Percentiles rank a stretch among this genome's conserved stretches.
Conservation (phyloP, 2,113 vertebrate species). For the Otus sunia region DNA sequence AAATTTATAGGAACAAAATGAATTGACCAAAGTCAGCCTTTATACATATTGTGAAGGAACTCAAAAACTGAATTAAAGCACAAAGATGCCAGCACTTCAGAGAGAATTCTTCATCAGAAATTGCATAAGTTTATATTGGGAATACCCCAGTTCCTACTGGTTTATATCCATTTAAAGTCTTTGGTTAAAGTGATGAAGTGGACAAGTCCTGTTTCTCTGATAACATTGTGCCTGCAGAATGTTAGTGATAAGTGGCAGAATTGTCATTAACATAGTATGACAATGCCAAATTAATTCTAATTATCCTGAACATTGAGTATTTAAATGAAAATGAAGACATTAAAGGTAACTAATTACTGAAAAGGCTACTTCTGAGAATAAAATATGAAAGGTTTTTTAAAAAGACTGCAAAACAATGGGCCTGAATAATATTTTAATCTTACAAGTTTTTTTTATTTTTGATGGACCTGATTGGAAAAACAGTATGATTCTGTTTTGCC, state of each 20-base stretch:
- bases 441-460: slow-evolving; percentile 54
- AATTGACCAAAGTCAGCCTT: not conserved
- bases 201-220: slow-evolving; percentile 69
- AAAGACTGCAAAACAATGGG: slow-evolving; percentile 41
- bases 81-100: not conserved
- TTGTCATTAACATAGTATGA: slow-evolving; percentile 76
- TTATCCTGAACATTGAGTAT: slow-evolving; percentile 87
- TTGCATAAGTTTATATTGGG: slow-evolving; percentile 29
- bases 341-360: slow-evolving; percentile 86
- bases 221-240: slow-evolving; percentile 70
- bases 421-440: no score
- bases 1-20: not conserved
- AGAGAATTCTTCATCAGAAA: not conserved
- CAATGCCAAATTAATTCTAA: slow-evolving; percentile 87
- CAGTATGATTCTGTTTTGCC: slow-evolving; percentile 24
- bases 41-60: not conserved
- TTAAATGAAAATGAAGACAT: slow-evolving; percentile 87
- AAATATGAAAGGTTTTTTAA: slow-evolving; percentile 56
- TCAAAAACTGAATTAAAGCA: not conserved
- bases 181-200: slow-evolving; percentile 66
- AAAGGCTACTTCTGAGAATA: slow-evolving; percentile 70
- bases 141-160: slow-evolving; percentile 5
- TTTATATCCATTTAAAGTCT: slow-evolving; percentile 28
- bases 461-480: slow-evolving; percentile 34
- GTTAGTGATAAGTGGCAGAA: slow-evolving; percentile 74